Base-by-base conservation (phyloP, 2,888 invertebrate species). In the Ariolimax columbianus region DNA sequence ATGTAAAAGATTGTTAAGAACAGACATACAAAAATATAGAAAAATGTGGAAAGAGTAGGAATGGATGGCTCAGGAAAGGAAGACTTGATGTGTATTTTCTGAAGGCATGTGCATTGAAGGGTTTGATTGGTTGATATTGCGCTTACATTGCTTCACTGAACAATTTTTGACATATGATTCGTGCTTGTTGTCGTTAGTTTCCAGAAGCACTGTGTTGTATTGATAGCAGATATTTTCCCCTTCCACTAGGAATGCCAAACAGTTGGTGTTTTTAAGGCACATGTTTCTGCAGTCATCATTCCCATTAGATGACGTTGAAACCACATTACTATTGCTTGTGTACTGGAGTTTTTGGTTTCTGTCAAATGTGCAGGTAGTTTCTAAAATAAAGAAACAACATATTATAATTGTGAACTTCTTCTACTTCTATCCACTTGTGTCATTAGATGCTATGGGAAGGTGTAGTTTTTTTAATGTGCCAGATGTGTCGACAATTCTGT, bases 141-240 rank as follows among this genome's bases (percentile, higher is more conserved):
- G 36, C 81, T 81, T 81, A 81, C 81, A 36, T 51, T 68, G 70
- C 30, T 66, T 70, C n/a, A 43, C 26, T 7, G 51, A 30, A 51
- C 81, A 81, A 68, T 51, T 70, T 26, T 81, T 81, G 30, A 47
- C 70, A 36, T 70, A 81, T 4, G 81, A 77, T 59, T 77, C 38
- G 36, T 77, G 59, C 19, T 6, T n/a, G 17, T 59, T 59, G 17
- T 55, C 40, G 4, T 9, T 59, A 59, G 77, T 23, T 40, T 23
- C 63, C 14, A 47, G 59, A 19, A 66, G 11, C 6, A 66, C 9
- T 33, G 23, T 55, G 14, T 40, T 63, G 43, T 77, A 59, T 30
- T 75, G 23, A 40, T 36, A 30, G 51, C 77, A 83, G 19, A 30
- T 43, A 1, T 9, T 59, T 36, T 36, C 6, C 30, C n/a, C 4